Percentiles rank a stretch among this genome's conserved stretches.
Evolutionary conservation across 1,140 invertebrate genomes (phyloP).

Genomic region (Drosophila sturtevanti): DNA sequence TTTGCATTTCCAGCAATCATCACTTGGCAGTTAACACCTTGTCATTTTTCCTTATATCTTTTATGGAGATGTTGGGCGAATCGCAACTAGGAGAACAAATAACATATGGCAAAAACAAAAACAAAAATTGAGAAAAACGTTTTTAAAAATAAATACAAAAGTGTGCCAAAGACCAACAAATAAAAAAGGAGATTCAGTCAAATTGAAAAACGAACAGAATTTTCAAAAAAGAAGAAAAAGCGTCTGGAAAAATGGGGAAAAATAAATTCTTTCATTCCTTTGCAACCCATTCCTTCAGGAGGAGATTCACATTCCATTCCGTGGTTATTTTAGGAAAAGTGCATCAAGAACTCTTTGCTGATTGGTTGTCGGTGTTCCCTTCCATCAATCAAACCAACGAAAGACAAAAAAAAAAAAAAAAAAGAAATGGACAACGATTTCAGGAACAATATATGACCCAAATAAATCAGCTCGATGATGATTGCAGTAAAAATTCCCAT

Average conservation of each 20-base stretch:
- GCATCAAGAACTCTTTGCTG: constrained; percentile 22
- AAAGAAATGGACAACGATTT: constrained; percentile 20
- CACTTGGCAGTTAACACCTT: constrained; percentile 41
- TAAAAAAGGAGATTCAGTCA: constrained; percentile 1
- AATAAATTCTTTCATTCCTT: constrained; percentile 39
- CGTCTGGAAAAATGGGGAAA: constrained; percentile 26
- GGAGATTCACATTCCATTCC: constrained; percentile 21
- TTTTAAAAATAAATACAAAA: constrained; percentile 72
- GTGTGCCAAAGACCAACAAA: constrained; percentile 57
- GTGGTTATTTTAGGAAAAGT: constrained; percentile 40
- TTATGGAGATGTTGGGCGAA: constrained; percentile 34
- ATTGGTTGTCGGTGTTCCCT: constrained; percentile 36
- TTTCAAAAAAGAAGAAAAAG: constrained; percentile 14
- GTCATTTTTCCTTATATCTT: constrained; percentile 41
- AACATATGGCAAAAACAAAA: constrained; percentile 19
- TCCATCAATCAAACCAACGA: constrained; percentile 64
- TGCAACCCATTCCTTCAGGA: constrained; percentile 30
- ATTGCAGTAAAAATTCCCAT: neutral
- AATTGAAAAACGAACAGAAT: constrained; percentile 43
- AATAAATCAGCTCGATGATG: constrained; percentile 45
- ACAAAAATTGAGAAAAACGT: constrained; percentile 21
- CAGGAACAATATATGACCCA: constrained; percentile 42
- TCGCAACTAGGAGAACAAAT: neutral
- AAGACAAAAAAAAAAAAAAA: constrained; percentile 2
- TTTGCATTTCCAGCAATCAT: neutral